These are phyloP conservation scores for Oreochromis grahami DNA, from an alignment of 2,797 vertebrate genomes.

Conservation along the genomic window DNA sequence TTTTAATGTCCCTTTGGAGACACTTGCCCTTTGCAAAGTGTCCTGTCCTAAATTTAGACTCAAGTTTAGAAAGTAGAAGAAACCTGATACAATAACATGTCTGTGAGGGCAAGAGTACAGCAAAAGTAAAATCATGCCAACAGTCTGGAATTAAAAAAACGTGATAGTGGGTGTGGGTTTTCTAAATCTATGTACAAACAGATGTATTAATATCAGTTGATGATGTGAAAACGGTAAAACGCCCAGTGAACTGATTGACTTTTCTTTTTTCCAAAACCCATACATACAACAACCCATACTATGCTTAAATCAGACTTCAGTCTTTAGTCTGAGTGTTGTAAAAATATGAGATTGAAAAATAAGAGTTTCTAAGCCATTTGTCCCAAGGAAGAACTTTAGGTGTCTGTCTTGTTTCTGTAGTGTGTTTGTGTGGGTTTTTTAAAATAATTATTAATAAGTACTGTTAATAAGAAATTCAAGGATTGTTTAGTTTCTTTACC, in stretches of 20 bases:
- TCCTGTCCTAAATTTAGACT: slow-evolving; percentile 65
- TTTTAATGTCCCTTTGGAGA: background rate
- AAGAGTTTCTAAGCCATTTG: background rate
- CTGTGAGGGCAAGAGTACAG: background rate
- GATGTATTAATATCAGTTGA: background rate
- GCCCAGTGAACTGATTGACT: background rate
- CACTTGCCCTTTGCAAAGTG: slow-evolving; percentile 56
- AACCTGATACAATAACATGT: slow-evolving; percentile 52
- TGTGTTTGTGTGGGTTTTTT: background rate
- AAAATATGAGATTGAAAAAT: background rate
- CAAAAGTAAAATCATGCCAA: background rate
- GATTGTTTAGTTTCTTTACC: background rate
- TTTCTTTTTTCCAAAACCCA: background rate
- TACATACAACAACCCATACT: background rate
- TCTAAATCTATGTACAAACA: background rate
- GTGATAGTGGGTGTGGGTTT: background rate
- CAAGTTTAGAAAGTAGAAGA: slow-evolving; percentile 46
- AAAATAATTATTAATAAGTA: too few relatives aligned
- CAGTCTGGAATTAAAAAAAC: background rate
- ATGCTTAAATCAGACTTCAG: background rate
- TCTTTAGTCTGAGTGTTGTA: background rate
- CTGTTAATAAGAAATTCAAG: background rate
- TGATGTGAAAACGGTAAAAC: background rate
- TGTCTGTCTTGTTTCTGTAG: background rate
- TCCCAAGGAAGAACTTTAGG: background rate